Conservation (phyloP, 2,113 vertebrate species). For the Ailurus styani region DNA sequence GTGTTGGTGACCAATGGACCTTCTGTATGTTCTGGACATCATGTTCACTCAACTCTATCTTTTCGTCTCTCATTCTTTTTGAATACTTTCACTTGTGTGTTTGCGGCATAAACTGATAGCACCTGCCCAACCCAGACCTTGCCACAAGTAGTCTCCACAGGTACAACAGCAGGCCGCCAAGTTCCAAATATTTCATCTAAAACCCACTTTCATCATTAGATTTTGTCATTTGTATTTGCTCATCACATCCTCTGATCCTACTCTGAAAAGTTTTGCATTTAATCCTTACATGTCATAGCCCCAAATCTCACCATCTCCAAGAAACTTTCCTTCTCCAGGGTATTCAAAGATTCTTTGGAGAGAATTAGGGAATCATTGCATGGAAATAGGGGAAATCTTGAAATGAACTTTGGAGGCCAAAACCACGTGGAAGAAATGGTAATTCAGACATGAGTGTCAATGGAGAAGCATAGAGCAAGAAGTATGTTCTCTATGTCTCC, state of each 20-base stretch:
- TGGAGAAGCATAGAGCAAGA: neutral
- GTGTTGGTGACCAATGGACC: neutral
- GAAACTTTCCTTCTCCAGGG: neutral
- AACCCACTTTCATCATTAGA: neutral
- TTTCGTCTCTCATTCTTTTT: neutral
- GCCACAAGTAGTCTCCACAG: neutral
- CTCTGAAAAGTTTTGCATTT: neutral
- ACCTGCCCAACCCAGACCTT: neutral
- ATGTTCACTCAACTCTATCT: neutral
- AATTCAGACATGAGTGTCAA: neutral
- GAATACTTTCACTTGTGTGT: neutral
- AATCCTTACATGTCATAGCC: neutral
- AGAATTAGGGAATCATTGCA: neutral
- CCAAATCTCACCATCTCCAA: neutral
- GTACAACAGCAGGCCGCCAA: neutral
- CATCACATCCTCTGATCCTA: neutral
- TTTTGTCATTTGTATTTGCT: neutral
- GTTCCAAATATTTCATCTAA: neutral
- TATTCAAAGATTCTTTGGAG: neutral
- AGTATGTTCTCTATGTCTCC: neutral
- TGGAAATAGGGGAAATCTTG: neutral
- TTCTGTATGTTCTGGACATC: neutral
- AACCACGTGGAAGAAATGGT: neutral
- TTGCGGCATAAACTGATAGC: neutral
- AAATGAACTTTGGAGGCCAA: neutral